These are phyloP conservation scores for Gari tellinella DNA, from an alignment of 2,888 invertebrate species.

Conservation along the genomic window DNA sequence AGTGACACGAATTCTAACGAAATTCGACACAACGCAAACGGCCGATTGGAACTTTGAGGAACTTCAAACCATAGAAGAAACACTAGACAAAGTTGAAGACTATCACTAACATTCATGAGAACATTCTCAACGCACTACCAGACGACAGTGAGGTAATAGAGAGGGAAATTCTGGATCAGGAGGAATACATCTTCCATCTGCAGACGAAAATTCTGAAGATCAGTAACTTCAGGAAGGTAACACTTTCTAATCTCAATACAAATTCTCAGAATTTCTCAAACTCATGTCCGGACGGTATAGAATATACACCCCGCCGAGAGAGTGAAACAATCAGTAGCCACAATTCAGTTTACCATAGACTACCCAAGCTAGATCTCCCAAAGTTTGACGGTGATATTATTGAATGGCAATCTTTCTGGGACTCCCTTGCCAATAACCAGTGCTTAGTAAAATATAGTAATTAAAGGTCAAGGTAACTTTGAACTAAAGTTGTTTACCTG, in stretches of 20 bases:
- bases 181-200: not conserved
- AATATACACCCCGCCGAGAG: not conserved
- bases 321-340: too few relatives aligned
- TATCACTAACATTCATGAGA: not conserved
- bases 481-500: too few relatives aligned
- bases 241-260: slow-evolving; percentile 1
- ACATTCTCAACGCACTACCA: not conserved
- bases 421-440: slow-evolving; percentile 3
- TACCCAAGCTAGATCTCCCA: too few relatives aligned
- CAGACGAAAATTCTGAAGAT: not conserved
- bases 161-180: not conserved
- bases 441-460: too few relatives aligned
- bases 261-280: not conserved
- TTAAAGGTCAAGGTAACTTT: too few relatives aligned
- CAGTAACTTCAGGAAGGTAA: not conserved
- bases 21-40: not conserved
- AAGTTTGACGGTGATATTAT: slow-evolving; percentile 10
- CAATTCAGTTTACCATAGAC: too few relatives aligned
- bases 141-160: not conserved
- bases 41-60: not conserved
- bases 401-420: slow-evolving; percentile 6
- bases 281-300: not conserved
- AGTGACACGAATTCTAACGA: not conserved
- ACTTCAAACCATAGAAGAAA: not conserved
- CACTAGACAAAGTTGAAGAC: not conserved